phyloP scores from a whole-genome alignment of 2,113 vertebrate genomes.

The Forbesichthys papilliferus region DNA sequence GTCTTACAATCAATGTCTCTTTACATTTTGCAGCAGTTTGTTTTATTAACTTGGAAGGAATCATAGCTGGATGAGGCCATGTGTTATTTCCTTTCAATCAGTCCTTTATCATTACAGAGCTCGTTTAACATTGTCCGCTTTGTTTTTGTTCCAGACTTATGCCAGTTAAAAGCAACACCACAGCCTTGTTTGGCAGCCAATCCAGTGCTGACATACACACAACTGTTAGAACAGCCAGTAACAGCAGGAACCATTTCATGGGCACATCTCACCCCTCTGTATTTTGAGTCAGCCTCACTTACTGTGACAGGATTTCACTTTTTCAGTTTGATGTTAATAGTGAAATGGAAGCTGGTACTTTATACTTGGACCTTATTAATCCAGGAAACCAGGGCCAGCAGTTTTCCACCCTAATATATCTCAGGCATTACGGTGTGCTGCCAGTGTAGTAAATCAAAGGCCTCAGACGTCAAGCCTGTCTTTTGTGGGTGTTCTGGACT shows the following conservation, averaged over 20 bases:
- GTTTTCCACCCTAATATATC: slow-evolving; percentile 49
- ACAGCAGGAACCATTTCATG: slow-evolving; percentile 36
- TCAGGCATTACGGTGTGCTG: slow-evolving; percentile 28
- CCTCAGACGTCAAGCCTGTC: slow-evolving; percentile 17
- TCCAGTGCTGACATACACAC: slow-evolving; percentile 9
- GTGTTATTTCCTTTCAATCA: too few species aligned
- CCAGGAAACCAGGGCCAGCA: slow-evolving; percentile 53
- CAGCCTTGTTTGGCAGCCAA: slow-evolving; percentile 36
- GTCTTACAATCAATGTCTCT: too few species aligned
- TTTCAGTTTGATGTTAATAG: slow-evolving; percentile 31
- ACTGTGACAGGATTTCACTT: slow-evolving; percentile 12
- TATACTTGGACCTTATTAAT: slow-evolving; percentile 51
- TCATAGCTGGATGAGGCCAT: too few species aligned
- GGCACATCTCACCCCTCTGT: slow-evolving; percentile 27
- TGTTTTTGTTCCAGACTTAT: too few species aligned
- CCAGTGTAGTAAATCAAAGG: slow-evolving; percentile 52
- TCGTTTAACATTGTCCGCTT: too few species aligned
- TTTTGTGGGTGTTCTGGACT: slow-evolving; percentile 30
- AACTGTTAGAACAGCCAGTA: slow-evolving; percentile 15
- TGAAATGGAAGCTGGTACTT: slow-evolving; percentile 60
- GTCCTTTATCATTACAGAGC: too few species aligned
- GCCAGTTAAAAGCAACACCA: slow-evolving; percentile 21
- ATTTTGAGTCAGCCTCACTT: slow-evolving; percentile 29
- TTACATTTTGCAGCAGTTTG: too few species aligned
- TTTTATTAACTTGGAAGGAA: too few species aligned